Evolutionary conservation across 2,888 invertebrate genomes (phyloP), one percentile per base, ranked within the genome.

Genomic region (Nephrotoma flavescens): DNA sequence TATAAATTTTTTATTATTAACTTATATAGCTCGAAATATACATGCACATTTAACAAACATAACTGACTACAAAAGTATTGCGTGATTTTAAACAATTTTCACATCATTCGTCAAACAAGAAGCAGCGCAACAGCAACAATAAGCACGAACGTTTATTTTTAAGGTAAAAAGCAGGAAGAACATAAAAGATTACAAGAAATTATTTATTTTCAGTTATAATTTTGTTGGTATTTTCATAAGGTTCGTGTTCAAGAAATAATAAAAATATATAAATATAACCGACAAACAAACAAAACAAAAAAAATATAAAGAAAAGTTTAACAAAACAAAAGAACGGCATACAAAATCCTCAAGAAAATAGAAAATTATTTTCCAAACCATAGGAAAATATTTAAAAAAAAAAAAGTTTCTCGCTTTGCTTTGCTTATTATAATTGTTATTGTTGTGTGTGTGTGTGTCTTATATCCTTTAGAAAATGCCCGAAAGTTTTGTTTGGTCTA

Each of bases 41-140:
- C 52, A 57, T 57, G 15, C 52, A 57, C 7, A 31, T 71, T 71
- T 71, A 71, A 71, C 71, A 71, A 71, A 71, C 71, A 71, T 31
- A 71, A 71, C 71, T 71, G 71, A 71, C 71, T 71, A 84, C 84
- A 84, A 42, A 84, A 42, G 42, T n/a, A 44, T 86, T 86, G 42
- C 45, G 85, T 86, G 85, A 86, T 86, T 19, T 86, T 86, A 86
- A 86, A 86, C 85, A 45, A 86, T 84, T 84, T 84, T 84, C 84
- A 84, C 84, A 84, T 84, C 84, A 84, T 42, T 86, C 42, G 85
- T 86, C 85, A 86, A 86, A 86, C 42, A 42, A 41, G 12, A 42
- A 84, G n/a, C 42, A 19, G 42, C 12, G 52, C 57, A 57, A 57
- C 31, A 71, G n/a, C 71, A 85, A 85, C 42, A 85, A 41, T 6